A percentile compares a stretch with the other conserved stretches of the same genome.
phyloP scores from a whole-genome alignment of 2,888 invertebrate genomes.

The Catocala nupta region DNA sequence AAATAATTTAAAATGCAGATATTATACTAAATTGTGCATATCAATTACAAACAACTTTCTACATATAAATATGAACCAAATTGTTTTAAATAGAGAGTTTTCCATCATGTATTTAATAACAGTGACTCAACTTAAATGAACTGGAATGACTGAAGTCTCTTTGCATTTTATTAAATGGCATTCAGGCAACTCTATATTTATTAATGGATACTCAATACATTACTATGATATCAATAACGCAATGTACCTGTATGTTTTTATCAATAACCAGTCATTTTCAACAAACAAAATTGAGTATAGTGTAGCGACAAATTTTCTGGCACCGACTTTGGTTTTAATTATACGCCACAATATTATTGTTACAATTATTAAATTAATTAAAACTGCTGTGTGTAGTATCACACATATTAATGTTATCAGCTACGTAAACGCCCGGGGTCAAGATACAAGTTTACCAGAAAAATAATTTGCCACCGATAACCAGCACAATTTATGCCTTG shows the following conservation, averaged over 20 bases:
- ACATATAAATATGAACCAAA: no score
- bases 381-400: slow-evolving; percentile 50
- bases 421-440: slow-evolving; percentile 66
- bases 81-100: no score
- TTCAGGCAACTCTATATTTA: no score
- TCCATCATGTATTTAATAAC: no score
- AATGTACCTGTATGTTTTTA: not conserved
- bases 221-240: no score
- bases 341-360: slow-evolving; percentile 42
- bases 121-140: no score
- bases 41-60: no score
- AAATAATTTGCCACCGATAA: slow-evolving; percentile 84
- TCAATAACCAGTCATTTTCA: not conserved
- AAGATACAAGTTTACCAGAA: slow-evolving; percentile 75
- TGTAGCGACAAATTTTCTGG: slow-evolving; percentile 28
- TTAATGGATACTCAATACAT: no score
- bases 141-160: no score
- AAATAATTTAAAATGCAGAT: no score
- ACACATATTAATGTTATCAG: slow-evolving; percentile 61
- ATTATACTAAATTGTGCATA: no score
- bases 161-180: no score
- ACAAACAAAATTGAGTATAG: slow-evolving; percentile 11
- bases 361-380: slow-evolving; percentile 65
- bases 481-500: slow-evolving; percentile 67
- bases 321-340: slow-evolving; percentile 38